Base-by-base conservation (phyloP, 2,888 invertebrate genomes). In the Drosophila kuntzei region DNA sequence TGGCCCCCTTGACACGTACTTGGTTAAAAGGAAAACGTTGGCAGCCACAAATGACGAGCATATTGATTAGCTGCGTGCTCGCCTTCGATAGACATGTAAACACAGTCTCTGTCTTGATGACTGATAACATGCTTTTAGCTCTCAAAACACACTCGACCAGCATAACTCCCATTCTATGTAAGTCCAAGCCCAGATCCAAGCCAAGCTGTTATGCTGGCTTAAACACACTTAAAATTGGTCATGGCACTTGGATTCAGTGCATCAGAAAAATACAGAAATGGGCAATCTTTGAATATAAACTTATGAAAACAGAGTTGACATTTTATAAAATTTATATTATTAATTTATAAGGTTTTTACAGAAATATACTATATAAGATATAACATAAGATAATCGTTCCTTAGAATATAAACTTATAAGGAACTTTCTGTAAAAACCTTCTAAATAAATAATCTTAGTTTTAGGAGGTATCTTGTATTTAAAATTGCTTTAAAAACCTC, bases 21-120 rank as follows among this genome's bases (percentile, higher is more conserved):
- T 78, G 89, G 82, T 71, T 89, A 89, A 89, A 85, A 87, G 89
- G 83, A 89, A 87, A 87, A 79, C 69, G 80, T 74, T 79, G 71
- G 71, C 71, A 59, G 68, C 58, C 75, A 71, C 79, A 82, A 82
- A 78, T 78, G 86, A 89, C 86, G 75, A 89, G 89, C 89, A 89
- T 87, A 87, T 87, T 87, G 86, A 87, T 87, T 85, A 89, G 86
- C 53, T 79, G 72, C 80, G 76, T 76, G 76, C 87, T 71, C 71
- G 80, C 66, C 74, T 67, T 75, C 70, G 76, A 70, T 80, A 74
- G 71, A 66, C 67, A 71, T 88, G 79, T 65, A 72, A 83, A 79
- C 82, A 81, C 85, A 77, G 50, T 64, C 36, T 18, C n/a, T n/a
- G n/a, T 27, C 27, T 14, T 64, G 87, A 82, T 86, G 83, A 69